A percentile compares a stretch with the other conserved stretches of the same genome.
Evolutionary conservation across 2,797 vertebrate species (phyloP).

Genomic region (Cossypha dichroa): DNA sequence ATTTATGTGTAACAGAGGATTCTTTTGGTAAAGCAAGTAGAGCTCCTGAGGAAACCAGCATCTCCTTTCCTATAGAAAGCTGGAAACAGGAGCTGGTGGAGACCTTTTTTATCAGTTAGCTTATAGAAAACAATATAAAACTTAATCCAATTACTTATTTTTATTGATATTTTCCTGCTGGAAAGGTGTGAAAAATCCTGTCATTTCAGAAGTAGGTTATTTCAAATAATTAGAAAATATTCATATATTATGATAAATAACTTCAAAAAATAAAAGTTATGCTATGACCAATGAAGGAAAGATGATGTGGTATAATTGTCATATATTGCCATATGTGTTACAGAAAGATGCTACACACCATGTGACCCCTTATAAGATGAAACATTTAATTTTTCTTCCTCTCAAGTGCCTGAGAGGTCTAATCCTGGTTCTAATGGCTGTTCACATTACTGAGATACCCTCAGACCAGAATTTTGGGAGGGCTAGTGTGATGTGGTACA

Average conservation of each 20-base stretch:
- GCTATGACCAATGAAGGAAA: background rate
- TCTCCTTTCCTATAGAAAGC: background rate
- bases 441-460: background rate
- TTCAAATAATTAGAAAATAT: background rate
- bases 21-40: background rate
- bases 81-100: background rate
- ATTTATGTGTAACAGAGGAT: constrained; percentile 37
- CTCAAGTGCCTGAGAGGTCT: background rate
- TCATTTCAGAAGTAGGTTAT: background rate
- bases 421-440: background rate
- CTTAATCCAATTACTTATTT: background rate
- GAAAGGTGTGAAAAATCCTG: background rate
- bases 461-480: background rate
- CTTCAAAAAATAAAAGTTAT: background rate
- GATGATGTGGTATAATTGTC: background rate
- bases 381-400: background rate
- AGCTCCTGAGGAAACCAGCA: background rate
- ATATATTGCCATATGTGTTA: background rate
- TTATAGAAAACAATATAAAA: background rate
- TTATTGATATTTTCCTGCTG: background rate
- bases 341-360: background rate
- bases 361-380: background rate
- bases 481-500: rapidly evolving
- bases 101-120: background rate
- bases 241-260: background rate